Evolutionary conservation across 2,113 vertebrate species (phyloP).

Genomic region (Sterna hirundo): DNA sequence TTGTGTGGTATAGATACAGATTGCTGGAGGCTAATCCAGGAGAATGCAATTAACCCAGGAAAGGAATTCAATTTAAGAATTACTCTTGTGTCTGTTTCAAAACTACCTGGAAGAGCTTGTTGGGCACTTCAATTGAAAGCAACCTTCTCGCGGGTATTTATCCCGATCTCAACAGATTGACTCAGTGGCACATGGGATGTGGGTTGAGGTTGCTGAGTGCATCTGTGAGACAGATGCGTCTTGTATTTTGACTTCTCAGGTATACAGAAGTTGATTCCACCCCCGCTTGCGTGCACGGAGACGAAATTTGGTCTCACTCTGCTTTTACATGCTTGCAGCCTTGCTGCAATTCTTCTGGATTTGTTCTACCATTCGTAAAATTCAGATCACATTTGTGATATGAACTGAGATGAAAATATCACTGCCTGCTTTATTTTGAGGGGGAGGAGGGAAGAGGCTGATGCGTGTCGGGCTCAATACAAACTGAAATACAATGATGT

Average conservation of each 20-base stretch:
- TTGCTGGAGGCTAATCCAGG: background rate
- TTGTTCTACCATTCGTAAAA: background rate
- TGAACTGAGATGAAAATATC: background rate
- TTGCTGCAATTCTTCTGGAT: background rate
- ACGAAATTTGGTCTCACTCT: background rate
- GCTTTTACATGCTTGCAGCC: background rate
- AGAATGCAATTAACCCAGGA: background rate
- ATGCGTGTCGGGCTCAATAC: rapidly evolving
- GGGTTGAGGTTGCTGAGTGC: background rate
- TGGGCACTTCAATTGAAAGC: background rate
- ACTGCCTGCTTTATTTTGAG: background rate
- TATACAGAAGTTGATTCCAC: background rate
- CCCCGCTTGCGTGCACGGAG: rapidly evolving
- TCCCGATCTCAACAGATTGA: background rate
- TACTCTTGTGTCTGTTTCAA: background rate
- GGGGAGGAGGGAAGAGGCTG: background rate
- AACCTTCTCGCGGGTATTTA: background rate
- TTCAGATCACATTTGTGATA: background rate
- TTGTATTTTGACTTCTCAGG: background rate
- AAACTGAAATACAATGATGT: background rate
- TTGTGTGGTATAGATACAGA: background rate
- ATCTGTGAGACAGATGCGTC: background rate
- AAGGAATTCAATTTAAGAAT: background rate
- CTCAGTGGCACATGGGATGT: background rate
- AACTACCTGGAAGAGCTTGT: background rate